These are phyloP conservation scores for Columba janthina DNA, from an alignment of 2,113 vertebrate species.

Conservation along the genomic window DNA sequence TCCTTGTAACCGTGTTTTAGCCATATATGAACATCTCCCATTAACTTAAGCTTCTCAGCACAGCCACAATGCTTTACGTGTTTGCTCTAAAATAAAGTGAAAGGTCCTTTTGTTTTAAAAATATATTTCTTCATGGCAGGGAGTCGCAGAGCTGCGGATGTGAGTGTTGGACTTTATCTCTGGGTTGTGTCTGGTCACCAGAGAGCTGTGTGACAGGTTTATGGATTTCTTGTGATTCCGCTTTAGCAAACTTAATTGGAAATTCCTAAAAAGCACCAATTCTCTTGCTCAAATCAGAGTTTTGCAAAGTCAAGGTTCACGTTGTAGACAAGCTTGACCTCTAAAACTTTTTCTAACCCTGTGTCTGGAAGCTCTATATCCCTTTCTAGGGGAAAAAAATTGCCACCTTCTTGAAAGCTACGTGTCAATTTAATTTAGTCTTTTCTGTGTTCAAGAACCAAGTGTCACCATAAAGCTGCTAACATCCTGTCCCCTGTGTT, in stretches of 20 bases:
- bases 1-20: background rate
- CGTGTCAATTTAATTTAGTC: background rate
- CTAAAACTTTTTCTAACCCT: background rate
- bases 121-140: background rate
- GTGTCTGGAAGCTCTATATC: background rate
- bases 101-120: background rate
- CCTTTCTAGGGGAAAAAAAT: background rate
- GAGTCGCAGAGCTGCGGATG: background rate
- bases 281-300: background rate
- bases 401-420: background rate
- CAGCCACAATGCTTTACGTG: background rate
- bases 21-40: background rate
- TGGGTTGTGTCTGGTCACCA: background rate
- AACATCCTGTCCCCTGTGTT: background rate
- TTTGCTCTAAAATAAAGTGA: background rate
- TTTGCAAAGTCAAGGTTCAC: background rate
- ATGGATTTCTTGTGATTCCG: background rate
- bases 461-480: constrained; percentile 10
- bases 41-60: background rate
- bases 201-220: background rate
- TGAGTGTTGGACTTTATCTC: background rate
- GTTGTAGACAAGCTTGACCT: background rate
- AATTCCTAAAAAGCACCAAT: background rate
- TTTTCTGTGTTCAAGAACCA: background rate
- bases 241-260: background rate